Conservation (phyloP, 2,797 vertebrate genomes). For the Falco cherrug region DNA sequence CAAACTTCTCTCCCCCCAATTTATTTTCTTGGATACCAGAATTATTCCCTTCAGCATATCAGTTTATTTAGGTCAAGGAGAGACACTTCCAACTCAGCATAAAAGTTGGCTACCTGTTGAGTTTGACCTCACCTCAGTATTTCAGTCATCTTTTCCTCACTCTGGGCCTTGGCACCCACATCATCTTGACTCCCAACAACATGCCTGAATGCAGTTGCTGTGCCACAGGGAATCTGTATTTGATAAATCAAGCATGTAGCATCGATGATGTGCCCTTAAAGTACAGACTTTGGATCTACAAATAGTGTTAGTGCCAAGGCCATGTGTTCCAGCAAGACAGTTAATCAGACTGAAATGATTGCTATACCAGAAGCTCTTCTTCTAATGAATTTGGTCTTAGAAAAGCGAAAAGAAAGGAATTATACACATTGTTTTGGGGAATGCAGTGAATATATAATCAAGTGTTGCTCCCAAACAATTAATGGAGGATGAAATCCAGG, state of each 20-base stretch:
- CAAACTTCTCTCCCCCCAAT: not conserved
- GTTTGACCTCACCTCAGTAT: not conserved
- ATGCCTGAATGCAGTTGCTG: not conserved
- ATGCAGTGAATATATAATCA: not conserved
- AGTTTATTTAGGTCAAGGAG: conserved; percentile 45
- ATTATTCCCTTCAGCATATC: not conserved
- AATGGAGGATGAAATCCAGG: not conserved
- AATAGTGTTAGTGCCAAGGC: conserved; percentile 13
- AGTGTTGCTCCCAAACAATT: not conserved
- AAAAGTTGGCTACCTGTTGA: not conserved
- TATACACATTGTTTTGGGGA: not conserved
- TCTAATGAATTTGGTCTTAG: not conserved
- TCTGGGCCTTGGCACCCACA: conserved; percentile 9
- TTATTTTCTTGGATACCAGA: conserved; percentile 23
- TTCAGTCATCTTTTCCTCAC: conserved; percentile 44
- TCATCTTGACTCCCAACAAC: not conserved
- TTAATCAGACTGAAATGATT: conserved; percentile 35
- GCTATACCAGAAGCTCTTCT: conserved; percentile 49
- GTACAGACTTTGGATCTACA: not conserved
- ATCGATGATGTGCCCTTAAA: not conserved
- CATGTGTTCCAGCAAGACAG: conserved; percentile 30
- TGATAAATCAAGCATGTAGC: conserved; percentile 30
- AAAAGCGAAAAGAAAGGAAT: not conserved
- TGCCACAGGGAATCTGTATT: conserved; percentile 21
- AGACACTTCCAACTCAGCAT: not conserved